A percentile compares a stretch with the other conserved stretches of the same genome.
Conservation (phyloP, 2,113 vertebrate species). For the Cairina moschata region DNA sequence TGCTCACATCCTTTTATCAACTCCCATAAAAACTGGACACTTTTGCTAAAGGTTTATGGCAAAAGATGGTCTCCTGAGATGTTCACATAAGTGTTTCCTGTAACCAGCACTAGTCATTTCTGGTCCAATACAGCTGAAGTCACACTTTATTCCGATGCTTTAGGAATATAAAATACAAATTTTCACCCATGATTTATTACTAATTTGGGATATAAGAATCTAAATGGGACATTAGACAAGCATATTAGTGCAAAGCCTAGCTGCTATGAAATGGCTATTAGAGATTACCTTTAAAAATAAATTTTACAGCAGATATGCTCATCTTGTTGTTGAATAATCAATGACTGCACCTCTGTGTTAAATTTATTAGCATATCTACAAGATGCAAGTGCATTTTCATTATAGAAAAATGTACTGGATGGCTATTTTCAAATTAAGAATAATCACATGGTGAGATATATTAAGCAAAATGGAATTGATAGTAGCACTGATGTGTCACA, state of each 20-base stretch:
- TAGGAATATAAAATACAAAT: constrained; percentile 55
- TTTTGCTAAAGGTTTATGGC: neutral
- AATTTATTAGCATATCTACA: constrained; percentile 63
- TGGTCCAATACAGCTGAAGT: neutral
- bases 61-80: neutral
- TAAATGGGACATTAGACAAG: constrained; percentile 63
- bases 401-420: constrained; percentile 35
- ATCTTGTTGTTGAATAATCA: constrained; percentile 62
- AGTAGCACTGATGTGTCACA: constrained; percentile 51
- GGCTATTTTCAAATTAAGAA: constrained; percentile 61
- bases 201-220: constrained; percentile 54
- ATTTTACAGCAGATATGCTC: constrained; percentile 41
- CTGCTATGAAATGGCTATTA: constrained; percentile 52
- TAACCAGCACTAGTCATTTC: neutral
- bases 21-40: neutral
- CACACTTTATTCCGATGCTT: constrained; percentile 48
- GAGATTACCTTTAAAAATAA: constrained; percentile 55
- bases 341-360: constrained; percentile 44
- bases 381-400: constrained; percentile 51
- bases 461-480: constrained; percentile 47
- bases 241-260: constrained; percentile 53
- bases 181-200: constrained; percentile 55
- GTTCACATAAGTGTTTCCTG: neutral
- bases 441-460: constrained; percentile 44
- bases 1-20: neutral